Conservation (phyloP, 2,797 vertebrate species). For the Loris lydekkerianus region DNA sequence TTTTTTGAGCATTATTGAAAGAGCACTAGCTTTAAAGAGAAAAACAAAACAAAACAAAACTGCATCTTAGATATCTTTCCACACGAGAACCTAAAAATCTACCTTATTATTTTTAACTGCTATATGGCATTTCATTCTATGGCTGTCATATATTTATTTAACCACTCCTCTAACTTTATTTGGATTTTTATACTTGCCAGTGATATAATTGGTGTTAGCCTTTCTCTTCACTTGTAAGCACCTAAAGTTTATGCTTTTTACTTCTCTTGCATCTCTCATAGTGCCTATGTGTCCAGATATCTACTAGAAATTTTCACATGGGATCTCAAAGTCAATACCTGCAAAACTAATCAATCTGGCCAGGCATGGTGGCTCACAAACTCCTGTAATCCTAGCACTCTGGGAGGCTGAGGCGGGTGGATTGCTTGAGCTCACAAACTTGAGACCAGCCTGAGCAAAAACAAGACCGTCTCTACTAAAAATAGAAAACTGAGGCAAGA, state of each 20-base stretch:
- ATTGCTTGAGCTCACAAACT: too few relatives aligned
- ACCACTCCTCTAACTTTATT: background rate
- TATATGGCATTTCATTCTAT: background rate
- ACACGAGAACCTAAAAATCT: background rate
- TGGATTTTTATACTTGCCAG: background rate
- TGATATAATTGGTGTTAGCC: background rate
- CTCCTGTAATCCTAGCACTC: too few relatives aligned
- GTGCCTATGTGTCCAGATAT: background rate
- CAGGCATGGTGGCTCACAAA: too few relatives aligned
- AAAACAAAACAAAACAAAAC: background rate
- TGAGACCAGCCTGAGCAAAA: too few relatives aligned
- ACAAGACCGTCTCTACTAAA: too few relatives aligned
- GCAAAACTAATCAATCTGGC: background rate
- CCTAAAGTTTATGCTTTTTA: background rate
- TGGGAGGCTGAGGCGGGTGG: too few relatives aligned
- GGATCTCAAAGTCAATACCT: background rate
- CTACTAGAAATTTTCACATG: background rate
- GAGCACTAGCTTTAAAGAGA: background rate
- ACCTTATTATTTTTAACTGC: conserved; percentile 4
- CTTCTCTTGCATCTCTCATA: background rate
- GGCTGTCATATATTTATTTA: background rate
- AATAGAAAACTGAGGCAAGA: too few relatives aligned
- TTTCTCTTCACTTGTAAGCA: background rate
- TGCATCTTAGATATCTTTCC: background rate
- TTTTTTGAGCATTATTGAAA: background rate